A percentile compares a stretch with the other conserved stretches of the same genome.
These are phyloP conservation scores for Ciconia stormi DNA, from an alignment of 2,113 vertebrate species.

Conservation along the genomic window DNA sequence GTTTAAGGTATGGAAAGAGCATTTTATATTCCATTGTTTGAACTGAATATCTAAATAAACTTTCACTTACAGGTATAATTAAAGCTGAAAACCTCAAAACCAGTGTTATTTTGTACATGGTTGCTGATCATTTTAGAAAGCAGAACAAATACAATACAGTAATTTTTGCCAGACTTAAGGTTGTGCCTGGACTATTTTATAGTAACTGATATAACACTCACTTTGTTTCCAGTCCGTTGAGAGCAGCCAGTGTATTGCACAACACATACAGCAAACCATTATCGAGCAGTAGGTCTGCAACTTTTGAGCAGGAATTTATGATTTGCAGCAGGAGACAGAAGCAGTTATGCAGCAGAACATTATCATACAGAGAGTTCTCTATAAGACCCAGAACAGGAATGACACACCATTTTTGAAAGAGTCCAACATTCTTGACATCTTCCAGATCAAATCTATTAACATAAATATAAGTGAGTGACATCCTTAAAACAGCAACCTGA, in stretches of 20 bases:
- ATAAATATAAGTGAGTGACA: background rate
- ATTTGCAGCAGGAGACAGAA: slow-evolving; percentile 92
- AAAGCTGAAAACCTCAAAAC: background rate
- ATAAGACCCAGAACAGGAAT: slow-evolving; percentile 93
- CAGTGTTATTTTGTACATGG: background rate
- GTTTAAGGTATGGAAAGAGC: background rate
- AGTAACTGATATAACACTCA: slow-evolving; percentile 65
- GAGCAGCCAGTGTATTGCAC: slow-evolving; percentile 91
- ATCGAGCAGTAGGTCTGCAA: slow-evolving; percentile 94
- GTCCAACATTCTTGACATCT: slow-evolving; percentile 87
- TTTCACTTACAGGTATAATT: background rate
- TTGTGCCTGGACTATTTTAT: background rate
- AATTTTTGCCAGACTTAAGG: background rate
- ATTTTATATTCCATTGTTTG: background rate
- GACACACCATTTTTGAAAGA: slow-evolving; percentile 92
- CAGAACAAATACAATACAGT: background rate
- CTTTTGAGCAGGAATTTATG: slow-evolving; percentile 92
- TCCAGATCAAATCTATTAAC: slow-evolving; percentile 87
- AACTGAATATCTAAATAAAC: background rate
- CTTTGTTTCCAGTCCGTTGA: slow-evolving; percentile 93
- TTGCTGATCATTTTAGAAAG: background rate
- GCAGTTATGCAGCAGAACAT: slow-evolving; percentile 87
- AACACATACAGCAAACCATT: slow-evolving; percentile 94
- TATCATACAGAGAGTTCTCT: slow-evolving; percentile 93
- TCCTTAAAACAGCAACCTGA: background rate